A percentile compares a stretch with the other conserved stretches of the same genome.
Evolutionary conservation across 2,113 vertebrate species (phyloP).

Genomic region (Sprattus sprattus): DNA sequence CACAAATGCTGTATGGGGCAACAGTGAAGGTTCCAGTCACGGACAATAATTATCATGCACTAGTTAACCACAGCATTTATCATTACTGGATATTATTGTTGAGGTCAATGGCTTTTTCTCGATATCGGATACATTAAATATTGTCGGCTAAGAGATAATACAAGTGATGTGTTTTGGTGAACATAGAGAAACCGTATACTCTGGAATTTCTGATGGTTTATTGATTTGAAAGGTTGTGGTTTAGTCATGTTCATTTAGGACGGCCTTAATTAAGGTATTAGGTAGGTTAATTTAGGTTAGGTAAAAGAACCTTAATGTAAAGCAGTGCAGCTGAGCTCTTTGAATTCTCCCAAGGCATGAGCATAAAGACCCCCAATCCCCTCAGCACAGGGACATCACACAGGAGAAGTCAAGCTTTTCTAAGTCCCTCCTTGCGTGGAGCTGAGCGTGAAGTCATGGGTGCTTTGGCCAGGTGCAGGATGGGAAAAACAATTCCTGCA

Average conservation of each 20-base stretch:
- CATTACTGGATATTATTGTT: not conserved
- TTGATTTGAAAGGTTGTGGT: not conserved
- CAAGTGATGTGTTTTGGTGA: not conserved
- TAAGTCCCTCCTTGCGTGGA: not conserved
- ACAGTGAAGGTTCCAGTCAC: not conserved
- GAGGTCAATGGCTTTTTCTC: not conserved
- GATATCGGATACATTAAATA: not conserved
- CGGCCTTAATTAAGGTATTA: no score
- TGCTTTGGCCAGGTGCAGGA: conserved; percentile 1
- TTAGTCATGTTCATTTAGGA: not conserved
- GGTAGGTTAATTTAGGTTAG: not conserved
- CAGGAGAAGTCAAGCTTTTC: not conserved
- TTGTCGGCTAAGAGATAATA: not conserved
- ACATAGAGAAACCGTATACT: not conserved
- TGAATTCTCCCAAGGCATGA: not conserved
- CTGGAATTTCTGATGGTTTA: not conserved
- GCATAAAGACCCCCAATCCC: not conserved
- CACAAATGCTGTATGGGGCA: not conserved
- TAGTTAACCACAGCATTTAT: not conserved
- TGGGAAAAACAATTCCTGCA: not conserved
- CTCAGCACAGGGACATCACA: not conserved
- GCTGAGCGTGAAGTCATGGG: not conserved
- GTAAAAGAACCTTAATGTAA: not conserved
- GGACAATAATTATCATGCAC: not conserved
- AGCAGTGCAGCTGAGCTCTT: not conserved